Percentiles rank a stretch among this genome's conserved stretches.
Conservation (phyloP, 2,888 invertebrate species). For the Polymixis lichenea region DNA sequence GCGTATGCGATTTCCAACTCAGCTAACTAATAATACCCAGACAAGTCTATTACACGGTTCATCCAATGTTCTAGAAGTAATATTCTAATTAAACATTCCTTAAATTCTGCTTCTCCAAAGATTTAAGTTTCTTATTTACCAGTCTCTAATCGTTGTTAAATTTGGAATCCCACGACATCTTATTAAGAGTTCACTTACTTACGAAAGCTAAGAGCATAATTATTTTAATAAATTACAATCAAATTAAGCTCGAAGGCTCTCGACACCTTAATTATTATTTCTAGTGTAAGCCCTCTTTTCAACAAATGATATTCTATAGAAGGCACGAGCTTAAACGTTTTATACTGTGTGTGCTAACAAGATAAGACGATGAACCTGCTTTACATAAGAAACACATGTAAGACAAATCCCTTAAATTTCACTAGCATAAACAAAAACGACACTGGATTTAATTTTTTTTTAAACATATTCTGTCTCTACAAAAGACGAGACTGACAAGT, state of each 20-base stretch:
- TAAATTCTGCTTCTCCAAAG: background rate
- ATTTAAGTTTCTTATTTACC: background rate
- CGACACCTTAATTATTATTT: slow-evolving; percentile 11
- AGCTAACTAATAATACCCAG: background rate
- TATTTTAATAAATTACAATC: slow-evolving; percentile 23
- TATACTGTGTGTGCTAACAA: slow-evolving; percentile 27
- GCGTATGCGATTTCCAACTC: background rate
- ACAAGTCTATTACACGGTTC: too few relatives aligned
- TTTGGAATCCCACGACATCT: background rate
- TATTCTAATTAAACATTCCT: slow-evolving; percentile 1
- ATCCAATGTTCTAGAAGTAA: slow-evolving; percentile 7
- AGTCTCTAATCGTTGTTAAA: background rate
- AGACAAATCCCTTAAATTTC: slow-evolving; percentile 9
- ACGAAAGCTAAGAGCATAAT: slow-evolving; percentile 20
- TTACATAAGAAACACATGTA: slow-evolving; percentile 12
- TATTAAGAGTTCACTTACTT: slow-evolving; percentile 20
- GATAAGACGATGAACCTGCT: slow-evolving; percentile 25
- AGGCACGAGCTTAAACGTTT: slow-evolving; percentile 17
- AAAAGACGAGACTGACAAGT: background rate
- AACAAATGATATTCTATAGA: slow-evolving; percentile 10
- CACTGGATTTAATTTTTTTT: background rate
- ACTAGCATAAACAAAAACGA: background rate
- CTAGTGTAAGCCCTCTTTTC: slow-evolving; percentile 9
- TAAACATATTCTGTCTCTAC: background rate
- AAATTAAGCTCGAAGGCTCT: slow-evolving; percentile 17